Conservation (phyloP, 23 tunicate species). For the Botrylloides violaceus region DNA sequence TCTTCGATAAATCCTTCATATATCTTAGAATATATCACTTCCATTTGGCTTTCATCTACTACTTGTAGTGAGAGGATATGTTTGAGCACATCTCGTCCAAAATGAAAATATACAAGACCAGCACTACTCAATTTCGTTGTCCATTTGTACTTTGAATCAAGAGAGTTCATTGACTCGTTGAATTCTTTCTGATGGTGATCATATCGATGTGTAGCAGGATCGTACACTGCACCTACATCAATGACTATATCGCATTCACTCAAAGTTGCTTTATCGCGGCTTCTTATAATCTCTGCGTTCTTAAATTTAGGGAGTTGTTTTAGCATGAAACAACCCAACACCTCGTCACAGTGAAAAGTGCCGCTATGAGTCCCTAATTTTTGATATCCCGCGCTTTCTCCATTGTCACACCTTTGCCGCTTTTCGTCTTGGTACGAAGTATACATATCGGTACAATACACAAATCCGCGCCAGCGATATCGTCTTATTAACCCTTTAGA, state of each 20-base stretch:
- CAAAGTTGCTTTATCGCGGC: conserved; percentile 42
- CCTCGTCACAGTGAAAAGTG: conserved; percentile 96
- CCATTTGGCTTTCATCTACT: conserved; percentile 17
- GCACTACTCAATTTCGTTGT: conserved; percentile 92
- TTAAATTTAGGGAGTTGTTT: conserved; percentile 53
- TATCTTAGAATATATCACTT: conserved; percentile 55
- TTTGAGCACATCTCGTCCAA: conserved; percentile 58
- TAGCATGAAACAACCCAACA: conserved; percentile 79
- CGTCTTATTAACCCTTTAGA: no score
- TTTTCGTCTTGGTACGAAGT: neutral
- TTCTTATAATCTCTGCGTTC: conserved; percentile 73
- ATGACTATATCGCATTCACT: conserved; percentile 84
- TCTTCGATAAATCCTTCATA: conserved; percentile 85
- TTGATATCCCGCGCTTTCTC: neutral
- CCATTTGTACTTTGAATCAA: conserved; percentile 48
- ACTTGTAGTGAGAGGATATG: neutral
- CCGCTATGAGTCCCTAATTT: conserved; percentile 94
- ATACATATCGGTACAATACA: no score
- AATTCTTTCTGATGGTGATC: conserved; percentile 96
- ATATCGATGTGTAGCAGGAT: conserved; percentile 47
- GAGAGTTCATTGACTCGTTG: conserved; percentile 51
- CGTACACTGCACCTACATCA: conserved; percentile 88
- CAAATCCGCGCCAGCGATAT: no score
- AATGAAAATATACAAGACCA: conserved; percentile 84
- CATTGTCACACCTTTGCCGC: neutral